These are phyloP conservation scores for Leptoclinus maculatus DNA, from an alignment of 2,797 vertebrate species.

Conservation along the genomic window DNA sequence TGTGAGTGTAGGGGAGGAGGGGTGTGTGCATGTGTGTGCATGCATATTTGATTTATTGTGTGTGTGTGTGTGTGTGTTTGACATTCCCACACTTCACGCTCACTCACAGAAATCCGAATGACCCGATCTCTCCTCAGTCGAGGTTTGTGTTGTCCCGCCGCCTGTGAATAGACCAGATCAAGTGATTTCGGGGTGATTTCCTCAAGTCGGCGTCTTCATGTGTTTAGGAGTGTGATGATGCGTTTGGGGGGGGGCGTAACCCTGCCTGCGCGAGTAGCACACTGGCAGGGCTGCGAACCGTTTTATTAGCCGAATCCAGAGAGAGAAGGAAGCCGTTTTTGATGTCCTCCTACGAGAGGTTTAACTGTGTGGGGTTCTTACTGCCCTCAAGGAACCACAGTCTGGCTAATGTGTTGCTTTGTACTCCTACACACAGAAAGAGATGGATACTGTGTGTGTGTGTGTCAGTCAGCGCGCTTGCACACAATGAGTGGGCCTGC, in stretches of 20 bases:
- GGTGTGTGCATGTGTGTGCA: neutral
- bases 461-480: slow-evolving; percentile 21
- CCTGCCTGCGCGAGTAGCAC: slow-evolving; percentile 40
- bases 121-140: slow-evolving; percentile 25
- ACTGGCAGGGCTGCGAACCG: slow-evolving; percentile 65
- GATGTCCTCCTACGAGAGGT: slow-evolving; percentile 79
- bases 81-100: slow-evolving; percentile 1
- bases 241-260: slow-evolving; percentile 32
- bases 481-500: slow-evolving; percentile 48
- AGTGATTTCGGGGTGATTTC: slow-evolving; percentile 49
- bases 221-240: slow-evolving; percentile 51
- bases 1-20: neutral
- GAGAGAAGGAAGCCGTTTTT: slow-evolving; percentile 70
- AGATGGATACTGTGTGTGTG: slow-evolving; percentile 45
- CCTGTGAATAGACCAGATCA: slow-evolving; percentile 30
- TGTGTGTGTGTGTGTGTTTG: neutral
- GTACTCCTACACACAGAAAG: slow-evolving; percentile 74
- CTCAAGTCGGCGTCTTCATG: slow-evolving; percentile 45
- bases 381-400: slow-evolving; percentile 75
- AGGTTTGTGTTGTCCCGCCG: slow-evolving; percentile 21
- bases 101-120: slow-evolving; percentile 6
- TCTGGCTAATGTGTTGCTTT: slow-evolving; percentile 80
- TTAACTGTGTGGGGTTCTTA: slow-evolving; percentile 74
- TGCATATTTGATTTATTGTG: neutral
- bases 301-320: slow-evolving; percentile 74